Evolutionary conservation across 1,140 invertebrate species (phyloP), one percentile per base, ranked within the genome.

Genomic region (Chlorops oryzae): DNA sequence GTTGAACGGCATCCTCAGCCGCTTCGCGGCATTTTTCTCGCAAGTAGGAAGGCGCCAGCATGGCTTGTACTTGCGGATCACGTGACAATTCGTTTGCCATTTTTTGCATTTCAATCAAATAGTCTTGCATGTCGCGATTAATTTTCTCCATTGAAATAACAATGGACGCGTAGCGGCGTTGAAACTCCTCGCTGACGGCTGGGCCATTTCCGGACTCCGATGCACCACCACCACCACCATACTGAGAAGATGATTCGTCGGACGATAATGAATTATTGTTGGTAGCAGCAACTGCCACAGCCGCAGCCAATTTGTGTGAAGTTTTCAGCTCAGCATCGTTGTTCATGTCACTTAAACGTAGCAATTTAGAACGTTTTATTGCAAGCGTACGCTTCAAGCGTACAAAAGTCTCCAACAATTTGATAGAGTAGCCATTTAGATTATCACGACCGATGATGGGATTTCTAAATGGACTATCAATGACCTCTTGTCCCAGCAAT

Each of bases 91-190:
- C 87, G 54, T 87, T 83, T 66, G 90, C 93, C 54, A 85, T 84
- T 56, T 76, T 74, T 80, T 94, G 92, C 41, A 96, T 85, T 55
- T 87, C 83, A 61, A 87, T 86, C 20, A 96, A 78, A 70, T 88
- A 87, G 28, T 87, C 82, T 71, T 90, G 85, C 20, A 98, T 79
- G 71, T 93, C 88, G 52, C 80, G 79, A 73, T 98, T 97, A 70
- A 98, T 83, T 58, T 85, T 86, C 62, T 97, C 94, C 48, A 98
- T 79, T 55, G 95, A 90, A 41, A 97, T 82, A 2, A 98, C 83
- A 59, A 88, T 81, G 22, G 81, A 81, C 9, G 94, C 93, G 75
- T 98, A 98, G 64, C 81, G 81, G 59, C 84, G 82, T 72, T 95
- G 88, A 72, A 96, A 96, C 60, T 95, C 91, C 41, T 87, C 80